Evolutionary conservation across 2,113 vertebrate genomes (phyloP), one percentile per base, ranked within the genome.

Genomic region (Cryptomyrus ogoouensis): DNA sequence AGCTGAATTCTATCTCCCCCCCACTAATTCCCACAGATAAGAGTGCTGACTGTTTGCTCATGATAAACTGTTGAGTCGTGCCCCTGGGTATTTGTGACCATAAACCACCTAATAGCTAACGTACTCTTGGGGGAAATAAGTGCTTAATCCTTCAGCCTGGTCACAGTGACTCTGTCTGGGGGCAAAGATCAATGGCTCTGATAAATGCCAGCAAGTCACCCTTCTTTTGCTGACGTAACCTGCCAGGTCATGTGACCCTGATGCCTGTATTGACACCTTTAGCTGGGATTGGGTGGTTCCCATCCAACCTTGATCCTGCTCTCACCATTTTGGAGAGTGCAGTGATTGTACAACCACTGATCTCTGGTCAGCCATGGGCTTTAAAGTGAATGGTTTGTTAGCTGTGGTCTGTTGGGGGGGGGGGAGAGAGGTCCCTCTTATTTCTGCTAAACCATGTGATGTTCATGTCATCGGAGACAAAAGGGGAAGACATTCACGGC

Each of bases 111-210:
- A 77, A 89, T 90, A 44, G 88, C 88, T 88, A 13, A 90, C 50
- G 90, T 90, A 87, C 91, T 89, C 77, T 80, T 58, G 87, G 90
- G 88, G 49, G 80, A 91, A 92, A 92, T 47, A 39, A 39, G 77
- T 90, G 92, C 90, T 90, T 47, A 83, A 70, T 91, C 84, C 90
- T 92, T 92, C 85, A 92, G 49, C 53, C 90, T 88, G 12, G 47
- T 91, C 90, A 92, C 53, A 90, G 92, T 92, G 91, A 91, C 91
- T 93, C 74, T 91, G 44, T 83, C 83, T 50, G 58, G 52, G 86
- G 56, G 42, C 83, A 89, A 53, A 46, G 87, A 91, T 92, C 92
- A 93, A 91, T 47, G 62, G 62, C 84, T 70, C 92, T 83, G 92
- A 92, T 92, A 84, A 27, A 86, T 86, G 3, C 10, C 83, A 27